Evolutionary conservation across 2,113 vertebrate species (phyloP), one percentile per base, ranked within the genome.

Genomic region (sheep (Ovis aries)): DNA sequence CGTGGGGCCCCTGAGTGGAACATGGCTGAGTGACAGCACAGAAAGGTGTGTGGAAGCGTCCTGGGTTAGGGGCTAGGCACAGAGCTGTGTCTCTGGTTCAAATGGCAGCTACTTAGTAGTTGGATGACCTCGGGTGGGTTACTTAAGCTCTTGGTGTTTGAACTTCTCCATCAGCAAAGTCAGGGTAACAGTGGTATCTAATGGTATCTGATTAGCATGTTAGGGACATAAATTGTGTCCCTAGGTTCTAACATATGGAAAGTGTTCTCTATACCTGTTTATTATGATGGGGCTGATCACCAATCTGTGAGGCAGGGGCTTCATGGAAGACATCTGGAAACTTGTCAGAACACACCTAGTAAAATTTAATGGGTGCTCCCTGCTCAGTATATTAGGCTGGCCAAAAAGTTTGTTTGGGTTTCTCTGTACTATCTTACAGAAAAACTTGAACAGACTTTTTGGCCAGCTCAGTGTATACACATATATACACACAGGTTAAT

Each of bases 71-170:
- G 11, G 31, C 59, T 31, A 21, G 31, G 29, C 17, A 74, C 19
- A 21, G 10, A 71, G 6, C 80, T 71, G 85, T 5, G 3, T 17
- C 43, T 23, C 89, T 48, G 21, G 16, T 64, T 93, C 40, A 21
- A 3, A 64, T 67, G n/a, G 55, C 27, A 52, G 59, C 74, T 94
- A 23, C 45, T 67, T 92, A 48, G 55, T 19, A 50, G 60, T 5
- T 50, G 53, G 10, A 7, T 43, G 40, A 81, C 25, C 40, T 77
- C 88, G 57, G 52, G n/a, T 17, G 43, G 87, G 29, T 52, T 33
- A 77, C 31, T 84, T 81, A 62, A 19, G 57, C n/a, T 96, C 40
- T 89, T 27, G 25, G 25, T 36, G 12, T 85, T 67, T 84, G n/a
- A 25, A n/a, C 53, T 85, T 94, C 36, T n/a, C 50, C 11, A 60